Conservation (phyloP, 2,113 vertebrate genomes). For the Falcunculus frontatus region DNA sequence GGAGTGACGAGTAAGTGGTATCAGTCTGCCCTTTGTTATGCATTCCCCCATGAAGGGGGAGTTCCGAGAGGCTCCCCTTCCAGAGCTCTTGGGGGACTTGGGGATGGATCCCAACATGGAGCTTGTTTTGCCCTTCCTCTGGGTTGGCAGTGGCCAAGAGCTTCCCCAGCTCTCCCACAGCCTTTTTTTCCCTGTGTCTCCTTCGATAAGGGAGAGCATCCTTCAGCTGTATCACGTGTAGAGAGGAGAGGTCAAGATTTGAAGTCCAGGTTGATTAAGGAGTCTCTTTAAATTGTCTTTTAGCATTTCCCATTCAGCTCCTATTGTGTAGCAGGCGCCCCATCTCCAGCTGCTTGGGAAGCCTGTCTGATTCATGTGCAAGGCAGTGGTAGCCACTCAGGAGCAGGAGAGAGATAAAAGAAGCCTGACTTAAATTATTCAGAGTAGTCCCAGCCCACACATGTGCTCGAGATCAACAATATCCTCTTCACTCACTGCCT, state of each 20-base stretch:
- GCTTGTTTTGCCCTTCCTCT: not conserved
- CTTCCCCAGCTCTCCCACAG: not conserved
- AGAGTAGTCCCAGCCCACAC: not conserved
- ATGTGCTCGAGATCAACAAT: not conserved
- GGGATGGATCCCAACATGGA: not conserved
- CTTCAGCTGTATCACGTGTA: not conserved
- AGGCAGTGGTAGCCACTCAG: not conserved
- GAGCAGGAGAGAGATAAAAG: slow-evolving; percentile 23
- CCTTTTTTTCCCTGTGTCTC: not conserved
- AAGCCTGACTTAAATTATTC: slow-evolving; percentile 12
- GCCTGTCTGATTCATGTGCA: not conserved
- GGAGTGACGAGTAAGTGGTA: not conserved
- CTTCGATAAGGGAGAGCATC: not conserved
- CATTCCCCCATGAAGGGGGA: no score
- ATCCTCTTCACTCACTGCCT: not conserved
- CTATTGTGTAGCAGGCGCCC: not conserved
- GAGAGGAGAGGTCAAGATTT: not conserved
- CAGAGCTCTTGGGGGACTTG: rapidly evolving
- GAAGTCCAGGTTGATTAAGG: not conserved
- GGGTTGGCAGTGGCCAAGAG: not conserved
- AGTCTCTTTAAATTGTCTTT: slow-evolving; percentile 10
- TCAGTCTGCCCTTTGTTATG: not conserved
- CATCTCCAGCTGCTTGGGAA: not conserved
- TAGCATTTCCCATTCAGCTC: not conserved
- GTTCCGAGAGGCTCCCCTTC: not conserved